phyloP scores from a whole-genome alignment of 2,113 vertebrate genomes.

The Carassius auratus region DNA sequence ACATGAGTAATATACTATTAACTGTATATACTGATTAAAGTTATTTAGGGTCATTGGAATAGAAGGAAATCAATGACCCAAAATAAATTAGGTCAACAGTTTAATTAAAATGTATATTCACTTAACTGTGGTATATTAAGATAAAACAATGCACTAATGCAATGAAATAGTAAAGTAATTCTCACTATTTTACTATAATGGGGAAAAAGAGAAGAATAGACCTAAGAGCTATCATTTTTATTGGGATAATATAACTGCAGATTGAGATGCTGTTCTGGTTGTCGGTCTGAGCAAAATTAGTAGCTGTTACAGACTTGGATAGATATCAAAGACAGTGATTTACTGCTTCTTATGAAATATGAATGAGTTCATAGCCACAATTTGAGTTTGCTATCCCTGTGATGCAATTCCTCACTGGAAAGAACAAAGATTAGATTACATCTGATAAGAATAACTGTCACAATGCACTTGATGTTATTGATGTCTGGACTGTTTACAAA shows the following conservation, averaged over 20 bases:
- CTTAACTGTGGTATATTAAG: not conserved
- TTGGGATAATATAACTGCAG: not conserved
- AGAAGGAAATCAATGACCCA: not conserved
- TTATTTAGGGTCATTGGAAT: not conserved
- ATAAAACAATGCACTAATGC: not conserved
- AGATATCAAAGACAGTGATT: conserved; percentile 39
- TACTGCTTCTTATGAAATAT: conserved; percentile 28
- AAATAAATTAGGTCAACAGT: not conserved
- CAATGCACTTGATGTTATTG: not conserved
- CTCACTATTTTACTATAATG: not conserved
- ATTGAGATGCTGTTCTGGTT: not conserved
- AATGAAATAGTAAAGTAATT: not conserved
- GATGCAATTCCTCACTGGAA: conserved; percentile 1
- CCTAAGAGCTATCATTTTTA: not conserved
- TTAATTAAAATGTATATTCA: not conserved
- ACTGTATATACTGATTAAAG: not conserved
- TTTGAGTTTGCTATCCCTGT: conserved; percentile 18
- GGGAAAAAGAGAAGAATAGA: not conserved
- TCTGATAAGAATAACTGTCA: not conserved
- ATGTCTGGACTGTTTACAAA: conserved; percentile 8
- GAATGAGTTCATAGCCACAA: conserved; percentile 4
- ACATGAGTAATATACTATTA: not conserved
- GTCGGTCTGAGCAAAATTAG: conserved; percentile 35
- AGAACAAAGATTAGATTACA: conserved; percentile 13
- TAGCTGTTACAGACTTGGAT: conserved; percentile 39